Conservation (phyloP, 2,888 invertebrate genomes). For the Nemotelus nigrinus region DNA sequence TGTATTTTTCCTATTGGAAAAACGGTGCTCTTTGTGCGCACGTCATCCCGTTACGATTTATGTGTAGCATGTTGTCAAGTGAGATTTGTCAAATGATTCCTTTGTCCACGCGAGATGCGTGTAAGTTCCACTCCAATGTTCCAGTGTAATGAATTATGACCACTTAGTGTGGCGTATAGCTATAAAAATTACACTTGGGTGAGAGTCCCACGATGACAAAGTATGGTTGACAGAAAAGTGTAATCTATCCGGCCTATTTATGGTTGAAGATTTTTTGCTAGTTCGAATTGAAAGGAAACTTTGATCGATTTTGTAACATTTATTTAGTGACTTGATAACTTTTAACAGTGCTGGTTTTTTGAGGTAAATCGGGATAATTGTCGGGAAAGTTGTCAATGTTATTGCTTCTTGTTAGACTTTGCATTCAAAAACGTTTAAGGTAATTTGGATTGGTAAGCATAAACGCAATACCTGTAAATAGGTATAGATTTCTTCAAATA, state of each 20-base stretch:
- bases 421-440: no score
- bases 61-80: background rate
- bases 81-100: slow-evolving; percentile 5
- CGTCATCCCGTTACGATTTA: slow-evolving; percentile 4
- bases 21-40: slow-evolving; percentile 4
- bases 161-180: background rate
- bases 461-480: no score
- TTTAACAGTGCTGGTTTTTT: no score
- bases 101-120: background rate
- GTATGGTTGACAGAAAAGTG: background rate
- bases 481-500: no score
- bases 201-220: background rate
- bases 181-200: background rate
- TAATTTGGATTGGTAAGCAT: no score
- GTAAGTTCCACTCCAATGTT: background rate
- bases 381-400: no score
- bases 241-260: background rate
- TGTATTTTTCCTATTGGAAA: background rate
- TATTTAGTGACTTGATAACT: no score
- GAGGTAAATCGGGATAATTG: no score
- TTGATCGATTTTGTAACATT: no score
- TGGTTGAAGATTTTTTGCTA: background rate
- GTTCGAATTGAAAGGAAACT: no score
- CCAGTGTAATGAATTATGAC: background rate
- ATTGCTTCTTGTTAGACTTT: no score